These are phyloP conservation scores for Eulithis testata DNA, from an alignment of 2,888 invertebrate genomes.

Conservation along the genomic window DNA sequence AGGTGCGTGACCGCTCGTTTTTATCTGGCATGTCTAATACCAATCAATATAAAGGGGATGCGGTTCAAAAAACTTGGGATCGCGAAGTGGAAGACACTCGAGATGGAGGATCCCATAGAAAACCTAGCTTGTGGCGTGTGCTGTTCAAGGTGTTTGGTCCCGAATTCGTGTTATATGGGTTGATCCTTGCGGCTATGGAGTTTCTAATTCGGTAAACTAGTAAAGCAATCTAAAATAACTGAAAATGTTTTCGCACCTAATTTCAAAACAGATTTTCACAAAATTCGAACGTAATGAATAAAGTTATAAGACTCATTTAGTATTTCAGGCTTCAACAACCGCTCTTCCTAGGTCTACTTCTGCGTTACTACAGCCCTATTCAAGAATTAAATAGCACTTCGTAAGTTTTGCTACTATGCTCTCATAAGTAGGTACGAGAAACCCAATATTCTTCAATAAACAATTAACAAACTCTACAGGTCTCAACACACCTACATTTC, in stretches of 20 bases:
- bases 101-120: conserved; percentile 48
- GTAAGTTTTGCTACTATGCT: conserved; percentile 76
- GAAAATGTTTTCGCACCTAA: too few species aligned
- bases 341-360: conserved; percentile 85
- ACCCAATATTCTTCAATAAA: background rate
- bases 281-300: too few species aligned
- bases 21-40: background rate
- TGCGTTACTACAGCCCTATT: conserved; percentile 82
- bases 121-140: conserved; percentile 86
- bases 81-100: conserved; percentile 74
- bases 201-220: conserved; percentile 82
- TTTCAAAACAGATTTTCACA: too few species aligned
- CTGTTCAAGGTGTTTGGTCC: conserved; percentile 86
- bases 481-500: conserved; percentile 82
- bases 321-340: conserved; percentile 86
- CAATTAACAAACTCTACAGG: conserved; percentile 19
- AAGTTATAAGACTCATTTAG: background rate
- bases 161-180: conserved; percentile 86
- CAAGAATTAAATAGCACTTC: conserved; percentile 57
- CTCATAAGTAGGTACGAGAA: background rate
- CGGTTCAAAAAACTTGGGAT: conserved; percentile 86
- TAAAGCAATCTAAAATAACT: background rate
- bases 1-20: background rate
- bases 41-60: conserved; percentile 77
- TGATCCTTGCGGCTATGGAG: conserved; percentile 86